Conservation (phyloP, 2,888 invertebrate genomes). For the Thysanoteuthis rhombus region DNA sequence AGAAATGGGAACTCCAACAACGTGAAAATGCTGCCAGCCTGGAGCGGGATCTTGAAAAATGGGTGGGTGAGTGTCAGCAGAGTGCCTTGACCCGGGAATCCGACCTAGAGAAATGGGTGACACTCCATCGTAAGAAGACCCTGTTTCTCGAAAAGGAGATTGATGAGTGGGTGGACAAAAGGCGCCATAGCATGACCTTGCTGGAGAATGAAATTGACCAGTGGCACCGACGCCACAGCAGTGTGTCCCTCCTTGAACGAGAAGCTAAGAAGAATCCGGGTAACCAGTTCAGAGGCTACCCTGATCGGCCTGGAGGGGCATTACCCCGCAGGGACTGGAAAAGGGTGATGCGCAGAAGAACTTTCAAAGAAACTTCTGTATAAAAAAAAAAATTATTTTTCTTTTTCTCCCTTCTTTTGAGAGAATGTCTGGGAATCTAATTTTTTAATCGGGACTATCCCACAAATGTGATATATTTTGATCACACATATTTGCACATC, state of each 20-base stretch:
- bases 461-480: background rate
- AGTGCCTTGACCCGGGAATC: slow-evolving; percentile 25
- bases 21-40: slow-evolving; percentile 28
- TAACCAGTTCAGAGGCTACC: background rate
- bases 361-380: slow-evolving; percentile 23
- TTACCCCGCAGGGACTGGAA: slow-evolving; percentile 16
- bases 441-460: background rate
- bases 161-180: slow-evolving; percentile 19
- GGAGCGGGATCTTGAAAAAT: slow-evolving; percentile 24
- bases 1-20: slow-evolving; percentile 21
- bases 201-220: background rate
- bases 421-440: background rate
- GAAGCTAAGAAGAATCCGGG: background rate
- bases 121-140: slow-evolving; percentile 22
- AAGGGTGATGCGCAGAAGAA: slow-evolving; percentile 26
- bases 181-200: slow-evolving; percentile 14
- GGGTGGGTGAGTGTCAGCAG: slow-evolving; percentile 28
- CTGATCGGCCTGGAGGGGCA: background rate
- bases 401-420: background rate
- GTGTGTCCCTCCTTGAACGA: slow-evolving; percentile 1
- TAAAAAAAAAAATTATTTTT: background rate
- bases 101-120: slow-evolving; percentile 20
- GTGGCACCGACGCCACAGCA: background rate
- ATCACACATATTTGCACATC: background rate
- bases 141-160: slow-evolving; percentile 13